Evolutionary conservation across 2,888 invertebrate genomes (phyloP).

Genomic region (Cancer borealis): DNA sequence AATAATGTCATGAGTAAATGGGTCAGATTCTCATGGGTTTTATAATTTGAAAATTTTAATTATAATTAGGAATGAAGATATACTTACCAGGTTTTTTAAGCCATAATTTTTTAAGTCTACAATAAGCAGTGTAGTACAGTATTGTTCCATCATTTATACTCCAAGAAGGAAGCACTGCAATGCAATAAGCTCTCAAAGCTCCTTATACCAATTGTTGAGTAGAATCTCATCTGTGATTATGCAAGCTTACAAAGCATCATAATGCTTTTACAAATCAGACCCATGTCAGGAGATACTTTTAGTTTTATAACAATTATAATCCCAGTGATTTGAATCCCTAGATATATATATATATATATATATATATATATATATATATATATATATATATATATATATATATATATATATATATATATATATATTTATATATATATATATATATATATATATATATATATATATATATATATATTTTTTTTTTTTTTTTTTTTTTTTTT

Average conservation of each 20-base stretch:
- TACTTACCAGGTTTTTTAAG: not conserved
- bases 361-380: no score
- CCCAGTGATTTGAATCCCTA: not conserved
- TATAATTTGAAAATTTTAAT: not conserved
- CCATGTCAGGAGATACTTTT: not conserved
- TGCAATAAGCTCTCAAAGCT: not conserved
- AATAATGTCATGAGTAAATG: not conserved
- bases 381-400: no score
- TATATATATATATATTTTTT: not conserved
- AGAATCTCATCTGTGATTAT: not conserved
- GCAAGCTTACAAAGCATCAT: not conserved
- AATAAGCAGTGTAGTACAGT: not conserved
- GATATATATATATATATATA: not conserved
- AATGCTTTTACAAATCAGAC: not conserved
- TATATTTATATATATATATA: not conserved
- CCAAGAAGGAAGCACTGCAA: not conserved
- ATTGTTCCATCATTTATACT: not conserved
- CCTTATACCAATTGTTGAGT: not conserved
- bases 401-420: not conserved
- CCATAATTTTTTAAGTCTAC: not conserved
- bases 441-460: conserved; percentile 16
- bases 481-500: not conserved
- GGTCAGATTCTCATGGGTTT: conserved; percentile 6
- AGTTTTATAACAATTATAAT: not conserved
- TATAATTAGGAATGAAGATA: not conserved